Evolutionary conservation across 2,797 vertebrate species (phyloP).

Genomic region (Arctocebus calabarensis): DNA sequence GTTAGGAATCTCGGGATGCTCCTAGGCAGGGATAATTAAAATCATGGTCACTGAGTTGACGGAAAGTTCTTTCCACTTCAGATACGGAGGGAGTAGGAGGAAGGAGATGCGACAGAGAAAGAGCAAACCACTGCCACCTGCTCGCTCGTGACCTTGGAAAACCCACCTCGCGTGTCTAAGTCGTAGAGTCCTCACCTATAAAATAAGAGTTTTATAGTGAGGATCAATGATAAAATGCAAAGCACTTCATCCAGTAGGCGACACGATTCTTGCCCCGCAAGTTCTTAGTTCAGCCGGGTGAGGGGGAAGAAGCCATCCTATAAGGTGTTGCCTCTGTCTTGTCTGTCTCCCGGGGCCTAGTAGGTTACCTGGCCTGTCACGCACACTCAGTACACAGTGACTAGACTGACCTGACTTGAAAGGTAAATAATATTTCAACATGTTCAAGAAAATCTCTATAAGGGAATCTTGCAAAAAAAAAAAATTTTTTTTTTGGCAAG

Average conservation of each 20-base stretch:
- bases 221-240: background rate
- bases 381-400: background rate
- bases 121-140: background rate
- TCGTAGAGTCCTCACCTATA: background rate
- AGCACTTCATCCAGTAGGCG: background rate
- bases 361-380: rapidly evolving
- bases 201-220: background rate
- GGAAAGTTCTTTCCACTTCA: background rate
- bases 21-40: background rate
- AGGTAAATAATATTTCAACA: background rate
- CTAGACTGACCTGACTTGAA: background rate
- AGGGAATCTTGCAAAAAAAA: background rate
- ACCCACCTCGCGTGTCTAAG: background rate
- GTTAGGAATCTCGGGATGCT: background rate
- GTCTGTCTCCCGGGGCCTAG: background rate
- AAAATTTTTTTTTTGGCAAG: too few species aligned
- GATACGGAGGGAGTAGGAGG: background rate
- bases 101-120: background rate
- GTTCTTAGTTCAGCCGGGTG: background rate
- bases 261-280: background rate
- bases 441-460: background rate
- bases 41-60: background rate
- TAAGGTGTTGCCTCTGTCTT: background rate
- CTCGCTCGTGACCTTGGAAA: background rate
- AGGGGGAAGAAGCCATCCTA: background rate